Conservation (phyloP, 1,140 invertebrate species). For the Drosophila chauvacae region DNA sequence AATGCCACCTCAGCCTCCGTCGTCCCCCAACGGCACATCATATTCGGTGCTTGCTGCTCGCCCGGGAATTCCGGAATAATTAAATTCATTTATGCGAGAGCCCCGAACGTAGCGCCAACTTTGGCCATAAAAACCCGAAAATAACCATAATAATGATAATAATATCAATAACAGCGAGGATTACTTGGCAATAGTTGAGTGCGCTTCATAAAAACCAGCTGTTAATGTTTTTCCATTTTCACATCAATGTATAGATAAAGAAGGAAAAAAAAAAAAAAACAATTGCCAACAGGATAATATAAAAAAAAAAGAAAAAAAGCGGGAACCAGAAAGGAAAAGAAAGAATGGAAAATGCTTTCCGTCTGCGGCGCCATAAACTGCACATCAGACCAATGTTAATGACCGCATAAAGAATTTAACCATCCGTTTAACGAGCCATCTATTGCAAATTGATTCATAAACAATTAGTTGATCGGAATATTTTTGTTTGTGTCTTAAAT, state of each 20-base stretch:
- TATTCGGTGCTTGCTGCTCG: constrained; percentile 21
- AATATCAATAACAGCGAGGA: constrained; percentile 63
- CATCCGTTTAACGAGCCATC: constrained; percentile 56
- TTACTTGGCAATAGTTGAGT: constrained; percentile 71
- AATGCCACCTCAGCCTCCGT: constrained; percentile 19
- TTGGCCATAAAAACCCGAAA: constrained; percentile 68
- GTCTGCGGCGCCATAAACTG: constrained; percentile 49
- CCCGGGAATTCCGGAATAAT: constrained; percentile 55
- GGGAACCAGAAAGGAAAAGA: neutral
- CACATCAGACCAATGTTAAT: constrained; percentile 63
- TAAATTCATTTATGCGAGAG: constrained; percentile 72
- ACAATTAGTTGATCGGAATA: constrained; percentile 57
- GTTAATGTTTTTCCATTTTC: constrained; percentile 68
- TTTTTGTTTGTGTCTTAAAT: neutral
- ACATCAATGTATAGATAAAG: constrained; percentile 46
- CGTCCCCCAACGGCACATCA: constrained; percentile 10
- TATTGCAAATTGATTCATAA: constrained; percentile 64
- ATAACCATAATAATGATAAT: constrained; percentile 64
- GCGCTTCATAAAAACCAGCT: constrained; percentile 69
- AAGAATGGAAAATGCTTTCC: constrained; percentile 22
- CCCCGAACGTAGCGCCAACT: constrained; percentile 46
- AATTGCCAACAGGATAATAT: neutral
- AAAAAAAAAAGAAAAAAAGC: neutral
- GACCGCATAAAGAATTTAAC: constrained; percentile 59
- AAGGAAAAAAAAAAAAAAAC: neutral